Percentiles rank a stretch among this genome's conserved stretches.
phyloP scores from a whole-genome alignment of 1,140 invertebrate species.

The Pectinophora gossypiella region DNA sequence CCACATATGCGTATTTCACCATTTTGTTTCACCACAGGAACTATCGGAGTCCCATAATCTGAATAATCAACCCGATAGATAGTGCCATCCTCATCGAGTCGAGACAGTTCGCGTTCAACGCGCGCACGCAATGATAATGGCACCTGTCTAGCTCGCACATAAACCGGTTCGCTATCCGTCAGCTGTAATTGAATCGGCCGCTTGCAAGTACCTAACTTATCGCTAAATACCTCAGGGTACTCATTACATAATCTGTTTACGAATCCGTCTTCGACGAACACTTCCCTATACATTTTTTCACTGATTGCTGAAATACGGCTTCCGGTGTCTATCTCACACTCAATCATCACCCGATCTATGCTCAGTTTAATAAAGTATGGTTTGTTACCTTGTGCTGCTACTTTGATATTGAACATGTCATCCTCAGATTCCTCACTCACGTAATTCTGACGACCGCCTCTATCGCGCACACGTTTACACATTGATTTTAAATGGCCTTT shows the following conservation, averaged over 20 bases:
- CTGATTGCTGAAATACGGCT: conserved; percentile 4
- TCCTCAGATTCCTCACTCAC: not conserved
- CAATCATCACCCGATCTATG: not conserved
- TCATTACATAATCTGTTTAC: conserved; percentile 17
- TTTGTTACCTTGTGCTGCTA: not conserved
- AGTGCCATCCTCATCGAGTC: conserved; percentile 35
- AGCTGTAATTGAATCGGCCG: conserved; percentile 22
- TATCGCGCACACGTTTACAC: not conserved
- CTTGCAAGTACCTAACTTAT: conserved; percentile 29
- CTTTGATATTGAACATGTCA: conserved; percentile 3
- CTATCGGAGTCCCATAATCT: conserved; percentile 30
- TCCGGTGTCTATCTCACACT: conserved; percentile 2
- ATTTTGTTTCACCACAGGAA: conserved; percentile 24
- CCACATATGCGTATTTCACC: conserved; percentile 27
- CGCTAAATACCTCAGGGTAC: conserved; percentile 27
- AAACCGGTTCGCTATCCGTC: conserved; percentile 27
- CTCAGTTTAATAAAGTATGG: conserved; percentile 1
- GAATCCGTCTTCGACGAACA: conserved; percentile 8
- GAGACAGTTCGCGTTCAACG: conserved; percentile 49
- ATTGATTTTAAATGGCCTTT: conserved; percentile 2
- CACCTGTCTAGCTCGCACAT: conserved; percentile 31
- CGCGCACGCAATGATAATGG: conserved; percentile 46
- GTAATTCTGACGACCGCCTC: not conserved
- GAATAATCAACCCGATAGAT: conserved; percentile 30
- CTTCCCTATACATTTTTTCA: not conserved